Evolutionary conservation across 2,797 vertebrate genomes (phyloP), one percentile per base, ranked within the genome.

Genomic region (Cuculus canorus): DNA sequence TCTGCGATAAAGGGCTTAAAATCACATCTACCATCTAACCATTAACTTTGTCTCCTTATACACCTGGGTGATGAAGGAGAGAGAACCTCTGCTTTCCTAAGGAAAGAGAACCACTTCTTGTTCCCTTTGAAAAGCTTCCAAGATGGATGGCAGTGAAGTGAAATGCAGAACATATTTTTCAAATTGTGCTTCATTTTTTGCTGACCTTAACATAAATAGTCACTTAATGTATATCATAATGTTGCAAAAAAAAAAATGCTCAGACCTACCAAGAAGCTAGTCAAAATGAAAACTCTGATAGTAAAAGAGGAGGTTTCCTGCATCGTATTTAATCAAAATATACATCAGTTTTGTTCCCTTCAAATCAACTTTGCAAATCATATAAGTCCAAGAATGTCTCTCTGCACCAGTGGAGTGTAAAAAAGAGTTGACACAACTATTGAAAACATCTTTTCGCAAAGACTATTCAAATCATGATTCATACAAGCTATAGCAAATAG

Each of bases 1-100:
- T 82, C 79, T 85, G 76, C 87, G 88, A 82, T 79, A 95, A 93
- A 91, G 77, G 22, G 32, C 83, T 95, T 92, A 85, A 92, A 92
- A 91, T 82, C 24, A 10, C 79, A 81, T 94, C 87, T 94, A 60
- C 89, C 71, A 60, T 37, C 52, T 90, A 75, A 75, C 57, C 1
- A 1, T 86, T 96, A 91, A 88, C 64, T 81, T 94, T 82, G 76
- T 39, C 27, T 64, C 39, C 41, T 32, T 39, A 12, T 39, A 71
- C 17, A 68, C 41, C 65, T 35, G 37, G 78, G 37, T 45, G 65
- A 68, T 73, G 75, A 85, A 70, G 28, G 47, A 85, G 61, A 90
- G 6, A 76, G 24, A 86, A 73, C 39, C 56, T 71, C 61, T 75
- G 35, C 57, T 81, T 94, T 80, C 68, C 28, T 71, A 81, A 92